Base-by-base conservation (phyloP, 2,113 vertebrate species). In the Pygoscelis adeliae region DNA sequence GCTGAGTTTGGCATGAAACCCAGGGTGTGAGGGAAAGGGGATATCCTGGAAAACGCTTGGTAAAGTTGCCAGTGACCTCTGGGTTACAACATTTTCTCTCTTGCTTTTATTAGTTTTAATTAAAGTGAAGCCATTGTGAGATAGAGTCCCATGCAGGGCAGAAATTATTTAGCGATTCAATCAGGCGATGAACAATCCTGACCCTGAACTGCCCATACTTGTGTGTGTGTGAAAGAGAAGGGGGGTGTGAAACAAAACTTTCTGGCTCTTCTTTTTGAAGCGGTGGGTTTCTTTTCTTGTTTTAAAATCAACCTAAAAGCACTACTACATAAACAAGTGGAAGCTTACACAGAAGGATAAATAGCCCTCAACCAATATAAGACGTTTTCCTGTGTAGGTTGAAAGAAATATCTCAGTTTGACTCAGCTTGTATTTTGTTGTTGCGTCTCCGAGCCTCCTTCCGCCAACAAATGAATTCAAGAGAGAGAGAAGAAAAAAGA, bases 371-470 rank as follows among this genome's bases (percentile, higher is more conserved):
- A 84, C 74, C 56, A 44, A 6, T 32, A 38, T 8, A 44, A 90
- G 58, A 34, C 0, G 0, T 61, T 97, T 95, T 95, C 74, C 78
- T 83, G 62, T 83, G 67, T 71, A 80, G 78, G 82, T 79, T 94
- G 38, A 83, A 79, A 49, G 56, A 90, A 93, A 9, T 50, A 52
- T 90, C 65, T 94, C 90, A 26, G 70, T 95, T 92, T 95, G 83
- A 96, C 86, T 96, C 93, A 85, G 79, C 3, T 0, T 8, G 10
- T 38, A 7, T 74, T 87, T 92, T 34, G 30, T 30, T 58, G 19
- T 52, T 69, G 52, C 7, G 4, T 87, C 47, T 90, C 27, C 2
- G 9, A 91, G 78, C 40, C 36, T 96, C 81, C 13, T 72, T 89
- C 81, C 73, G 67, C 77, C 27, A 49, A 69, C 61, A 71, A 91